These are phyloP conservation scores for Emydocephalus ijimae DNA, from an alignment of 2,113 vertebrate genomes.

Conservation along the genomic window DNA sequence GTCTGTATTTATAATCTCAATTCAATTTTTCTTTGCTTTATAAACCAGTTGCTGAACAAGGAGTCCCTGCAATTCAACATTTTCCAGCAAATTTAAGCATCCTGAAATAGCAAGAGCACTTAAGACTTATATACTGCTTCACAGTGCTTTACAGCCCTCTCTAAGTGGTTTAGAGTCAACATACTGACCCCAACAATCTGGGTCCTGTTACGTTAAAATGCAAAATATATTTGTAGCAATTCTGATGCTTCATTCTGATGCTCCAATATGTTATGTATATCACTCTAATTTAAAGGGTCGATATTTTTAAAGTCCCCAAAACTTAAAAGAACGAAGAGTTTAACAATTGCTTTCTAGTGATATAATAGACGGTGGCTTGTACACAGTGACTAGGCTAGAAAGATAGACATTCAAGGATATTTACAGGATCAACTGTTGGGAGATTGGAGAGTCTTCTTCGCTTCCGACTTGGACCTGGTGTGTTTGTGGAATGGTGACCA, in stretches of 20 bases:
- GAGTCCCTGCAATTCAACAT: background rate
- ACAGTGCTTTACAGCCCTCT: too few species aligned
- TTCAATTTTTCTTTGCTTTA: background rate
- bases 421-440: slow-evolving; percentile 97
- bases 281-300: background rate
- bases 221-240: background rate
- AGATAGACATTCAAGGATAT: slow-evolving; percentile 52
- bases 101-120: too few species aligned
- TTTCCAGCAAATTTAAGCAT: background rate
- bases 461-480: slow-evolving; percentile 88
- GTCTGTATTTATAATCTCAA: background rate
- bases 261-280: background rate
- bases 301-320: background rate
- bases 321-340: background rate
- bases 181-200: too few species aligned
- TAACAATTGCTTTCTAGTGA: background rate
- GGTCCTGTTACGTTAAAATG: background rate
- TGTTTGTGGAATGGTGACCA: slow-evolving; percentile 82
- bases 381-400: background rate
- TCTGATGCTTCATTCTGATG: too few species aligned
- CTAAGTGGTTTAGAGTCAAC: too few species aligned
- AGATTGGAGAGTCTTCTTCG: slow-evolving; percentile 90
- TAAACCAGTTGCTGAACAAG: background rate
- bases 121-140: too few species aligned
- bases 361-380: background rate